Percentiles rank a stretch among this genome's conserved stretches.
These are phyloP conservation scores for Xiphophorus maculatus DNA, from an alignment of 2,113 vertebrate species.

Conservation along the genomic window DNA sequence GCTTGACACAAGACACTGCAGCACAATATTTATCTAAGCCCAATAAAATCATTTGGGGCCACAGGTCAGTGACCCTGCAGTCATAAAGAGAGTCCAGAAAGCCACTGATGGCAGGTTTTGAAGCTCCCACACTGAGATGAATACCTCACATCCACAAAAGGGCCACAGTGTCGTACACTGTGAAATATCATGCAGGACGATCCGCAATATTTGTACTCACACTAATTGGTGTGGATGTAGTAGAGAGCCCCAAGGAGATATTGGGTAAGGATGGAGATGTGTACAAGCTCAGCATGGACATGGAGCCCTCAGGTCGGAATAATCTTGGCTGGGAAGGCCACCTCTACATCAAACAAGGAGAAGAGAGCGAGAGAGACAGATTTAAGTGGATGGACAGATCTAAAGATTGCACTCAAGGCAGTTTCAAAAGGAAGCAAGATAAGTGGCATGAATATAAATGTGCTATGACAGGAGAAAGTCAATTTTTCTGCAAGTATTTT, in stretches of 20 bases:
- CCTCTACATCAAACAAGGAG: conserved; percentile 79
- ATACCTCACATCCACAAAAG: conserved; percentile 5
- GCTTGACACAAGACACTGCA: conserved; percentile 75
- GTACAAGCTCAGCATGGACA: conserved; percentile 94
- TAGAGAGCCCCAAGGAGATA: conserved; percentile 92
- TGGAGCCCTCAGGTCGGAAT: conserved; percentile 89
- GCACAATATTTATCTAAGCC: conserved; percentile 79
- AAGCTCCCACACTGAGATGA: conserved; percentile 39
- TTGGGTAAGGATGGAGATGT: conserved; percentile 97
- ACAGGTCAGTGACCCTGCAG: conserved; percentile 68
- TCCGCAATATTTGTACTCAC: conserved; percentile 82
- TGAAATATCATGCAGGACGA: conserved; percentile 15
- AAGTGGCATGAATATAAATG: conserved; percentile 63
- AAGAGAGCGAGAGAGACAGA: conserved; percentile 31
- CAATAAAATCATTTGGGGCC: conserved; percentile 77
- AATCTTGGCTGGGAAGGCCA: conserved; percentile 92
- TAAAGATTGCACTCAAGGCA: conserved; percentile 48
- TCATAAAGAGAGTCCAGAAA: conserved; percentile 53
- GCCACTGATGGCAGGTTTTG: conserved; percentile 56
- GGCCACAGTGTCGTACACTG: conserved; percentile 16
- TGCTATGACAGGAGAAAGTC: conserved; percentile 49
- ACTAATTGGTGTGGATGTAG: conserved; percentile 85
- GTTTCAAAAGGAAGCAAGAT: conserved; percentile 60
- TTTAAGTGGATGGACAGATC: conserved; percentile 50
- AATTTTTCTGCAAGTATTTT: conserved; percentile 11